Conservation (phyloP, 1,140 invertebrate species). For the Neodiprion virginianus region DNA sequence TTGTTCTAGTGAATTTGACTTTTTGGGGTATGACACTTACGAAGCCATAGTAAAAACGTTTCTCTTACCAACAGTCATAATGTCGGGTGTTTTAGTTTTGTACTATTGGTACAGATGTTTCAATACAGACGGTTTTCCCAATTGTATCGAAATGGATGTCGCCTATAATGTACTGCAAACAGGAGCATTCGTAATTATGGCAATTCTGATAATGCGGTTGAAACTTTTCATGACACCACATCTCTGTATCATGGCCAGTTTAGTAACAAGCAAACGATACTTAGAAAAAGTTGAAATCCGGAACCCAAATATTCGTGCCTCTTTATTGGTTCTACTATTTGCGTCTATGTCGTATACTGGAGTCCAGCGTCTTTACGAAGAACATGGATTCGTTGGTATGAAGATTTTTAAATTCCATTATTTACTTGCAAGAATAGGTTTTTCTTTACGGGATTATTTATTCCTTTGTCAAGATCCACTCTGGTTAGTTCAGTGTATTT, state of each 20-base stretch:
- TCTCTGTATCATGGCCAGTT: slow-evolving; percentile 74
- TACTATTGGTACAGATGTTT: slow-evolving; percentile 57
- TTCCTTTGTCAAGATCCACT: slow-evolving; percentile 14
- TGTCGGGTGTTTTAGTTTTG: slow-evolving; percentile 56
- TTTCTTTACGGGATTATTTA: background rate
- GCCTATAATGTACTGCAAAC: slow-evolving; percentile 77
- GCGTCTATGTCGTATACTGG: slow-evolving; percentile 54
- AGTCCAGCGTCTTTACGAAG: slow-evolving; percentile 42
- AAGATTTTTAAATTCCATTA: background rate
- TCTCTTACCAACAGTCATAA: slow-evolving; percentile 65
- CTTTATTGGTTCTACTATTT: slow-evolving; percentile 45
- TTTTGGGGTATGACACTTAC: slow-evolving; percentile 68
- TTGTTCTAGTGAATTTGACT: slow-evolving; percentile 84
- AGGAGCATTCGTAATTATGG: slow-evolving; percentile 75
- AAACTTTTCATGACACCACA: slow-evolving; percentile 86
- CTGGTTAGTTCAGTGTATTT: slow-evolving; percentile 6
- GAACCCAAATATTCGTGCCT: slow-evolving; percentile 34
- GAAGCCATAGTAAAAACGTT: slow-evolving; percentile 62
- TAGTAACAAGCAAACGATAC: slow-evolving; percentile 63
- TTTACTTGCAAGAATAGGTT: slow-evolving; percentile 16
- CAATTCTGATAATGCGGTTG: slow-evolving; percentile 81
- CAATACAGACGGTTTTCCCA: slow-evolving; percentile 36
- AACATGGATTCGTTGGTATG: slow-evolving; percentile 49
- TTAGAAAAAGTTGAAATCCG: slow-evolving; percentile 52
- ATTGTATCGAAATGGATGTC: slow-evolving; percentile 66